Evolutionary conservation across 2,888 invertebrate species (phyloP).

Genomic region (Cactoblastis cactorum): DNA sequence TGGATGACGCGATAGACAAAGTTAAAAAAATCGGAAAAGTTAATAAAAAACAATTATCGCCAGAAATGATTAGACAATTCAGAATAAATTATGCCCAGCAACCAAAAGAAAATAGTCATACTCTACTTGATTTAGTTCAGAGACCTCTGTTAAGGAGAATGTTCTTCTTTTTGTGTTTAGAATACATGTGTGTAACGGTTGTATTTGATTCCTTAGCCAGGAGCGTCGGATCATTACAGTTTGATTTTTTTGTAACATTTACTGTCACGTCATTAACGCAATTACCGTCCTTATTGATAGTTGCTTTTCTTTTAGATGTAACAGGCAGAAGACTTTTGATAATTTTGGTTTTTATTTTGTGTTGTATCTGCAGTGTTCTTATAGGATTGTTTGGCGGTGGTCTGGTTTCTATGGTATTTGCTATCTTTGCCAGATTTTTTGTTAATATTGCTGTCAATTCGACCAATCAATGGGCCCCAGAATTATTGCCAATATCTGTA

Average conservation of each 20-base stretch:
- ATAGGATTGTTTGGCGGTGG: constrained; percentile 40
- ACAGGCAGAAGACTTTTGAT: constrained; percentile 51
- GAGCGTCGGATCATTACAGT: constrained; percentile 44
- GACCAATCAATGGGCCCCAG: constrained; percentile 49
- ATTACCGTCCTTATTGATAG: constrained; percentile 45
- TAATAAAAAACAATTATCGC: constrained; percentile 44
- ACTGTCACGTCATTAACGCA: constrained; percentile 50
- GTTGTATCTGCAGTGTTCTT: constrained; percentile 40
- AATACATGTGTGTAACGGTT: constrained; percentile 43
- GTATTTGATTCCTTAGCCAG: constrained; percentile 50
- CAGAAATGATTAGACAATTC: constrained; percentile 44
- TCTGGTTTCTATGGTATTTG: constrained; percentile 38
- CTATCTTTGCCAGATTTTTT: constrained; percentile 47
- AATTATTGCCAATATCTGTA: constrained; percentile 47
- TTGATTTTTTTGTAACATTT: constrained; percentile 52
- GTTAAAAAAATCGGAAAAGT: constrained; percentile 43
- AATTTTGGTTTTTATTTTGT: constrained; percentile 32
- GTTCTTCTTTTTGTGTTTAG: constrained; percentile 43
- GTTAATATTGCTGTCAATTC: constrained; percentile 47
- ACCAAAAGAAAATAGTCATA: constrained; percentile 34
- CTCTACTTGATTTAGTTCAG: constrained; percentile 47
- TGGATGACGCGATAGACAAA: constrained; percentile 47
- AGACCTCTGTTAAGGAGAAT: constrained; percentile 40
- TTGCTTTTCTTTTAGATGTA: constrained; percentile 49
- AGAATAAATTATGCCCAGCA: constrained; percentile 23